Evolutionary conservation across 2,797 vertebrate genomes (phyloP).

Genomic region (Poeciliopsis presidionis): DNA sequence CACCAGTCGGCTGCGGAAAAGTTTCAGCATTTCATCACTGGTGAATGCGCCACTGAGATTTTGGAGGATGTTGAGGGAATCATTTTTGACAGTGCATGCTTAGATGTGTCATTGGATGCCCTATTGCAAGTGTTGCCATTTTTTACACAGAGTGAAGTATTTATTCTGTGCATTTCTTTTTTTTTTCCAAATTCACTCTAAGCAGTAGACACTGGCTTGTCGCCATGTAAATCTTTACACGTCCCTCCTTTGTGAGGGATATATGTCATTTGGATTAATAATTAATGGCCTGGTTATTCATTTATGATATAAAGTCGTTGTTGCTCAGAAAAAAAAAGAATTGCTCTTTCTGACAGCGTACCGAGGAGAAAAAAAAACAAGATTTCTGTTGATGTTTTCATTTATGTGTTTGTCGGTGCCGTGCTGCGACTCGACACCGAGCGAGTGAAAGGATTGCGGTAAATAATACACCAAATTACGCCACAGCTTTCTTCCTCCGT

Average conservation of each 20-base stretch:
- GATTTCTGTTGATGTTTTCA: slow-evolving; percentile 63
- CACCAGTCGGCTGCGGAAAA: slow-evolving; percentile 29
- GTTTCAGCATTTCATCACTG: slow-evolving; percentile 41
- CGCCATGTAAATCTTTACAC: slow-evolving; percentile 45
- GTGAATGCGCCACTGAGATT: neutral
- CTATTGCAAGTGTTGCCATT: slow-evolving; percentile 52
- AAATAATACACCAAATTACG: slow-evolving; percentile 81
- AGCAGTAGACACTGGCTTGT: slow-evolving; percentile 46
- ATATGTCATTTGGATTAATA: slow-evolving; percentile 69
- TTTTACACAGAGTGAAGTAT: slow-evolving; percentile 73
- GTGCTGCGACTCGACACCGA: slow-evolving; percentile 6
- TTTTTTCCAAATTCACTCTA: slow-evolving; percentile 36
- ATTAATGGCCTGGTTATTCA: slow-evolving; percentile 71
- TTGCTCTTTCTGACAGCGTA: slow-evolving; percentile 46
- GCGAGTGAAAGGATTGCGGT: slow-evolving; percentile 52
- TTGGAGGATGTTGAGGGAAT: slow-evolving; percentile 61
- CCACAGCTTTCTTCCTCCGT: slow-evolving; percentile 51
- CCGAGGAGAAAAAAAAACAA: slow-evolving; percentile 49
- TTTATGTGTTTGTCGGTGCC: slow-evolving; percentile 69
- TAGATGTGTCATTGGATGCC: slow-evolving; percentile 49
- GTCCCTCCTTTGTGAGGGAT: slow-evolving; percentile 48
- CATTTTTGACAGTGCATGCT: slow-evolving; percentile 67
- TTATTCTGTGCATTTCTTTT: slow-evolving; percentile 77
- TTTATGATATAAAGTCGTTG: slow-evolving; percentile 62
- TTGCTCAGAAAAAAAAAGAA: slow-evolving; percentile 21